Conservation (phyloP, 2,888 invertebrate genomes). For the Stomorhina lunata region DNA sequence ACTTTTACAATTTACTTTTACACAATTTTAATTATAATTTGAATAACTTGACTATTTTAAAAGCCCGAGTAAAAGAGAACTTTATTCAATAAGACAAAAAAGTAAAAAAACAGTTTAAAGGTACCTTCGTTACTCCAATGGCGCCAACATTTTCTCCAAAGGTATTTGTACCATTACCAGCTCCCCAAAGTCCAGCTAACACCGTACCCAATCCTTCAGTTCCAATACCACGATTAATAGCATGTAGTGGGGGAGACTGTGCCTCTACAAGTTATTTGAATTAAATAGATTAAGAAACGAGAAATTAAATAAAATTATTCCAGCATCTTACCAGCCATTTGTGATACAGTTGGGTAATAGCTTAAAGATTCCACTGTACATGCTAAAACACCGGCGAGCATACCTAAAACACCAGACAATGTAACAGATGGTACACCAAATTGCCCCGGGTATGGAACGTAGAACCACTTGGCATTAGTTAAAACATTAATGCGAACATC, state of each 20-base stretch:
- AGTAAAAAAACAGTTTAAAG: too few species aligned
- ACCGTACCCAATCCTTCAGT: constrained; percentile 92
- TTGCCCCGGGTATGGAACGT: constrained; percentile 90
- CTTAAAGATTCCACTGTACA: constrained; percentile 92
- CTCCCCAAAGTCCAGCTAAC: constrained; percentile 90
- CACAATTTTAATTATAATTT: too few species aligned
- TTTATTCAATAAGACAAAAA: too few species aligned
- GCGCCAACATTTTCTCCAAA: constrained; percentile 95
- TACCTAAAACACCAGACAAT: constrained; percentile 85
- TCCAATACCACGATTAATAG: constrained; percentile 92
- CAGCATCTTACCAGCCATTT: constrained; percentile 84
- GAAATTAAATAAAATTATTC: neutral
- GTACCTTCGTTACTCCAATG: constrained; percentile 91
- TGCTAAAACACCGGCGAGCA: constrained; percentile 88
- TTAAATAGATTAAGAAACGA: neutral
- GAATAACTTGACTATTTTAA: too few species aligned
- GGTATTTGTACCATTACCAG: constrained; percentile 93
- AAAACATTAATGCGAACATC: constrained; percentile 87
- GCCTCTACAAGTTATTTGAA: constrained; percentile 81
- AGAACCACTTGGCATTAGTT: constrained; percentile 88
- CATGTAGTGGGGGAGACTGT: constrained; percentile 91
- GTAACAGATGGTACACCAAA: constrained; percentile 89
- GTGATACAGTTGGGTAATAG: constrained; percentile 94
- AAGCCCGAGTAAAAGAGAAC: too few species aligned
- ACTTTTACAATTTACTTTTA: too few species aligned